Conservation (phyloP, 1,140 invertebrate genomes). For the Calycopis cecrops region DNA sequence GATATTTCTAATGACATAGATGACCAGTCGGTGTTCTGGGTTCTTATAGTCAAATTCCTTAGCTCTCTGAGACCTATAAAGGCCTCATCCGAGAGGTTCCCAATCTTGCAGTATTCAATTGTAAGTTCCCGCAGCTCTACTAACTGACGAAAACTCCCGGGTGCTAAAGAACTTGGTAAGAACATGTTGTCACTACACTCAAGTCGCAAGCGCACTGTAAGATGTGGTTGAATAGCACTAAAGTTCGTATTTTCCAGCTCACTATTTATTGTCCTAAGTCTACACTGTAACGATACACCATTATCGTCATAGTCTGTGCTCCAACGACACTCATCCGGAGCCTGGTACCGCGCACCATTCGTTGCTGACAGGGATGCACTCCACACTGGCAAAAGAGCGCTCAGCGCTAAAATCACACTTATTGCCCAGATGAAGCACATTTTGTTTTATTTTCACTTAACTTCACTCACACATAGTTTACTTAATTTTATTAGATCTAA, state of each 20-base stretch:
- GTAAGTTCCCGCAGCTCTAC: slow-evolving; percentile 88
- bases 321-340: slow-evolving; percentile 91
- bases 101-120: slow-evolving; percentile 93
- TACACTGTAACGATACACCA: slow-evolving; percentile 86
- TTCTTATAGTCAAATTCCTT: slow-evolving; percentile 88
- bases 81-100: slow-evolving; percentile 88
- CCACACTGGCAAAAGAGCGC: slow-evolving; percentile 50
- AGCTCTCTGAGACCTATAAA: slow-evolving; percentile 88
- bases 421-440: slow-evolving; percentile 62
- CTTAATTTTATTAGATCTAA: slow-evolving; percentile 51
- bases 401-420: slow-evolving; percentile 56
- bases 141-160: slow-evolving; percentile 88
- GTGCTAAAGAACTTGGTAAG: slow-evolving; percentile 89
- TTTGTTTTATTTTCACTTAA: slow-evolving; percentile 52
- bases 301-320: slow-evolving; percentile 77
- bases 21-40: slow-evolving; percentile 92
- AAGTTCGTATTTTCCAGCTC: slow-evolving; percentile 93
- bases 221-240: slow-evolving; percentile 90
- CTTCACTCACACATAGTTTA: slow-evolving; percentile 53
- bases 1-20: slow-evolving; percentile 88
- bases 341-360: slow-evolving; percentile 80
- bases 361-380: slow-evolving; percentile 67
- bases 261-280: slow-evolving; percentile 89
- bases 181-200: slow-evolving; percentile 90
- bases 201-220: slow-evolving; percentile 86